phyloP scores from a whole-genome alignment of 2,888 invertebrate species.

The Acanthosepion lycidas region DNA sequence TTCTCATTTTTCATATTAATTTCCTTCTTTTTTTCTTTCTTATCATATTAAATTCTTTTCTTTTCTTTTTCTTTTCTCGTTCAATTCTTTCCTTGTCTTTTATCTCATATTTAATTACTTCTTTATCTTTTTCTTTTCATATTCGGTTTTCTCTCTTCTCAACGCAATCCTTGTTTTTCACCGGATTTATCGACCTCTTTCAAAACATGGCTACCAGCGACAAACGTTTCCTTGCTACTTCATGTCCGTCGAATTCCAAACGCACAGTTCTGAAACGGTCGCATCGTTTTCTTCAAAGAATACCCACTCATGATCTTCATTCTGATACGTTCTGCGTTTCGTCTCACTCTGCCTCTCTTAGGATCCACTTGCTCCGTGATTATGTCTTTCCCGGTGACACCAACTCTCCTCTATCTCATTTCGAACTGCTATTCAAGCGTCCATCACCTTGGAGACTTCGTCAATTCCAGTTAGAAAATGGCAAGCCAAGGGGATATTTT shows the following conservation, averaged over 20 bases:
- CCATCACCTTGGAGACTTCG: background rate
- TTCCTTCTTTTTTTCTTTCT: too few relatives aligned
- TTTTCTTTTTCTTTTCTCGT: too few relatives aligned
- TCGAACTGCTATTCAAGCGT: background rate
- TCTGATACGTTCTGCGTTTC: background rate
- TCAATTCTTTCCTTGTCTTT: too few relatives aligned
- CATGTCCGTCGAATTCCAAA: background rate
- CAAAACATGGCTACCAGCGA: background rate
- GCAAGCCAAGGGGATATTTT: background rate
- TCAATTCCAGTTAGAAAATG: background rate
- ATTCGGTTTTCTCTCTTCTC: too few relatives aligned
- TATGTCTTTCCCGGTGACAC: background rate
- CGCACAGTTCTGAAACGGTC: background rate
- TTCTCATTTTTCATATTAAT: too few relatives aligned
- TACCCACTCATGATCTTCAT: background rate
- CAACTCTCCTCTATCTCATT: background rate
- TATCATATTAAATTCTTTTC: too few relatives aligned
- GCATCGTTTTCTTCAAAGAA: background rate
- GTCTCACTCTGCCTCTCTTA: background rate
- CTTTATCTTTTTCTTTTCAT: too few relatives aligned
- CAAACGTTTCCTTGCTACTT: background rate
- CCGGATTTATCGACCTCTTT: background rate
- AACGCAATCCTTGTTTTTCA: too few relatives aligned
- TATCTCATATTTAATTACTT: too few relatives aligned
- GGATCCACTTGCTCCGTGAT: background rate